Percentiles rank a stretch among this genome's conserved stretches.
Evolutionary conservation across 1,140 invertebrate species (phyloP).

Genomic region (Apis laboriosa): DNA sequence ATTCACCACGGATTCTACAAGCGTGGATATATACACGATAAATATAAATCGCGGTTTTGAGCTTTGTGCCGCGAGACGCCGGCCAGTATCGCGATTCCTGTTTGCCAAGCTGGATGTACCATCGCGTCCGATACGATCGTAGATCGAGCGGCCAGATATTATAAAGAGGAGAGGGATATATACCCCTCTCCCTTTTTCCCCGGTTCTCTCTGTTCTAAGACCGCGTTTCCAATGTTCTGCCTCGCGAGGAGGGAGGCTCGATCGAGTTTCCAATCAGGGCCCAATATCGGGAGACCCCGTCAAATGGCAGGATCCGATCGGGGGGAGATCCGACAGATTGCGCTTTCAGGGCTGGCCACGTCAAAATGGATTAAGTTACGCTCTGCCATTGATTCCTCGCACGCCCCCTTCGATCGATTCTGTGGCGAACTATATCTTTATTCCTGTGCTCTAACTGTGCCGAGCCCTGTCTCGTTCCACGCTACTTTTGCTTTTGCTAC

Average conservation of each 20-base stretch:
- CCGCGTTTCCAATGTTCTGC: conserved; percentile 33
- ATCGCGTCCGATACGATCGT: conserved; percentile 39
- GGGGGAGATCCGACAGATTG: conserved; percentile 41
- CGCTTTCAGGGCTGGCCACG: conserved; percentile 26
- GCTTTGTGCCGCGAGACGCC: conserved; percentile 30
- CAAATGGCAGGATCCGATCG: conserved; percentile 40
- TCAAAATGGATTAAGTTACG: conserved; percentile 50
- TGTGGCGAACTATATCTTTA: conserved; percentile 5
- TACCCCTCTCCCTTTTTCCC: background rate
- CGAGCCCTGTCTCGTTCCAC: background rate
- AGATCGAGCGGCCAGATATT: conserved; percentile 48
- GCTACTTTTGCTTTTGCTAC: too few species aligned
- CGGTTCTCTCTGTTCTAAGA: background rate
- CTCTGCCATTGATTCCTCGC: conserved; percentile 28
- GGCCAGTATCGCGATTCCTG: conserved; percentile 48
- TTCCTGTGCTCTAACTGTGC: background rate
- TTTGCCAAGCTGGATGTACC: conserved; percentile 53
- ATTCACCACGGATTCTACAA: conserved; percentile 33
- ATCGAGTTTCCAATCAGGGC: conserved; percentile 48
- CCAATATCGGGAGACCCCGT: conserved; percentile 26
- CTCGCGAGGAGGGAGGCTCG: conserved; percentile 10
- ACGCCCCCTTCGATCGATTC: background rate
- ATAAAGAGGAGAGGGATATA: background rate
- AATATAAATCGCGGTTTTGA: conserved; percentile 53
- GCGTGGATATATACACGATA: conserved; percentile 41